Evolutionary conservation across 2,797 vertebrate genomes (phyloP).

Genomic region (Hyperoplus immaculatus): DNA sequence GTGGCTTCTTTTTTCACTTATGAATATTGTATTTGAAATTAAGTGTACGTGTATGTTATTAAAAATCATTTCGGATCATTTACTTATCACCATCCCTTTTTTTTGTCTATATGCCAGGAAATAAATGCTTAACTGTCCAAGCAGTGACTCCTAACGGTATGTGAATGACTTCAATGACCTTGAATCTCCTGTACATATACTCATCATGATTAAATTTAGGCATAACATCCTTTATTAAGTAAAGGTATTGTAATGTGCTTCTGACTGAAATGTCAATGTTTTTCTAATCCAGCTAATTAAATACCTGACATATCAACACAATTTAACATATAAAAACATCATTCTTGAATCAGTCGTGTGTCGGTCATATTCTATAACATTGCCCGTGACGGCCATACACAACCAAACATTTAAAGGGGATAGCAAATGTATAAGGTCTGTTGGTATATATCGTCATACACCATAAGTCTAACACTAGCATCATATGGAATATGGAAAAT

Average conservation of each 20-base stretch:
- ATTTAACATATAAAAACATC: not conserved
- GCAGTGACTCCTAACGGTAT: constrained; percentile 1
- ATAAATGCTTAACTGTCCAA: not conserved
- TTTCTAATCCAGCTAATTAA: not conserved
- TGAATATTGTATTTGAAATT: not conserved
- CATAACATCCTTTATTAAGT: not conserved
- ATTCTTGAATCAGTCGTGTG: no score
- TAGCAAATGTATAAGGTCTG: not conserved
- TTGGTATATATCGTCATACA: not conserved
- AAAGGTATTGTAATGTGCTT: not conserved
- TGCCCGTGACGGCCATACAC: not conserved
- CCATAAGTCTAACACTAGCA: not conserved
- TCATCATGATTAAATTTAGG: not conserved
- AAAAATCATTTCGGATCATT: not conserved
- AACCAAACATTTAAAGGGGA: not conserved
- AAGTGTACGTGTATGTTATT: constrained; percentile 15
- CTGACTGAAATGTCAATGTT: not conserved
- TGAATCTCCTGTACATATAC: not conserved
- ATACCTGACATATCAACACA: not conserved
- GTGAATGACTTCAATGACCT: not conserved
- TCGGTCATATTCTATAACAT: not conserved
- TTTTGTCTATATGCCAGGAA: constrained; percentile 4
- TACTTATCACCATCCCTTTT: constrained; percentile 11
- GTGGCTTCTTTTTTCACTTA: constrained; percentile 8
- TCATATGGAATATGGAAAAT: not conserved